Conservation (phyloP, 2,113 vertebrate species). For the Tautogolabrus adspersus region DNA sequence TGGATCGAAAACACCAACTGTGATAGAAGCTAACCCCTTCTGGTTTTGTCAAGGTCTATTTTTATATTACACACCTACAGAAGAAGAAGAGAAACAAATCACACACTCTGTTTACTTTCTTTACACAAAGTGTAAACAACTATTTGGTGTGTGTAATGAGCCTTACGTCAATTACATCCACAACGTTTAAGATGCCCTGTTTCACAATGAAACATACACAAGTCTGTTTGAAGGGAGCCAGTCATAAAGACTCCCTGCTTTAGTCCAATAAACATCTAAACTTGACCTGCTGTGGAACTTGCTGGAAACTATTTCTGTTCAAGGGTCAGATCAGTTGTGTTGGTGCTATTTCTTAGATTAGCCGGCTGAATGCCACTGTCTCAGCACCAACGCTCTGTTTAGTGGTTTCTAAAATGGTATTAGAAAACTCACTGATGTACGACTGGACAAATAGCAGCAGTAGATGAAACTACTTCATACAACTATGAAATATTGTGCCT, state of each 20-base stretch:
- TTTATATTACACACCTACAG: conserved; percentile 4
- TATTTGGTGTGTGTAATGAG: background rate
- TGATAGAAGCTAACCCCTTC: background rate
- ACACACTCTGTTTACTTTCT: background rate
- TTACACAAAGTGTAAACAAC: no score
- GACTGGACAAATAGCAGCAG: background rate
- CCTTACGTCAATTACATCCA: no score
- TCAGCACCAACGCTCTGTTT: background rate
- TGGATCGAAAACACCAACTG: background rate
- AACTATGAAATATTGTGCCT: background rate
- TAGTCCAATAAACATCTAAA: background rate
- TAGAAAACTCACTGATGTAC: background rate
- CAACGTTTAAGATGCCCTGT: background rate
- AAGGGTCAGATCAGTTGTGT: conserved; percentile 22
- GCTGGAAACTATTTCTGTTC: conserved; percentile 14
- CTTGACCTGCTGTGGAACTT: background rate
- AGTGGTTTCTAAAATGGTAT: background rate
- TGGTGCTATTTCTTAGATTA: conserved; percentile 25
- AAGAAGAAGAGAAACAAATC: background rate
- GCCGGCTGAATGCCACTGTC: background rate
- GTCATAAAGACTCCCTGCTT: background rate
- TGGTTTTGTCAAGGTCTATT: background rate
- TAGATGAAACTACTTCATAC: no score
- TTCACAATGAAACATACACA: background rate
- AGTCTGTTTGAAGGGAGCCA: background rate